Percentiles rank a stretch among this genome's conserved stretches.
These are phyloP conservation scores for Pocillopora damicornis DNA, from an alignment of 64 coral and sea anemone species.

Conservation along the genomic window DNA sequence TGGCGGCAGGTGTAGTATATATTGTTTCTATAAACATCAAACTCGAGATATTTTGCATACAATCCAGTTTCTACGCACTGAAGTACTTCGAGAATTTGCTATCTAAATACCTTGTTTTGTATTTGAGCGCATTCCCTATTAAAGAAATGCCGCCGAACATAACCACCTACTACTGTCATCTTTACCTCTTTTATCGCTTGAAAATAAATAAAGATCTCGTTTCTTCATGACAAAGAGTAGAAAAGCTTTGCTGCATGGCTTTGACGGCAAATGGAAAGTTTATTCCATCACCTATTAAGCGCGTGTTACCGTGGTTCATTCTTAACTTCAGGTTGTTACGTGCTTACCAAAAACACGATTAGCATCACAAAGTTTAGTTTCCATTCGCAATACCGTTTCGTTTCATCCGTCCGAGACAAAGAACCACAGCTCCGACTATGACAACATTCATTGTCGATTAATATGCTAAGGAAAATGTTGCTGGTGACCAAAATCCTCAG, in stretches of 20 bases:
- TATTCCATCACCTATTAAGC: background rate
- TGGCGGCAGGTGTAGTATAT: conserved; percentile 17
- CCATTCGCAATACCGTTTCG: background rate
- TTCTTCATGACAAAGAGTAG: background rate
- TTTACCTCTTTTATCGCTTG: background rate
- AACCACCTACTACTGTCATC: background rate
- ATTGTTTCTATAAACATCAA: conserved; percentile 37
- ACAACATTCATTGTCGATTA: background rate
- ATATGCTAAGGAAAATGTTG: conserved; percentile 2
- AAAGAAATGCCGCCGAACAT: background rate
- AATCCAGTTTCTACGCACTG: conserved; percentile 2
- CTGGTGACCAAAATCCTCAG: background rate
- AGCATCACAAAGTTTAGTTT: background rate
- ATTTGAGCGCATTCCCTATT: background rate
- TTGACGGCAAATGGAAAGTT: conserved; percentile 1
- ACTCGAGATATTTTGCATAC: conserved; percentile 48
- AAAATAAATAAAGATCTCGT: background rate
- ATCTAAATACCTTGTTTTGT: conserved; percentile 2
- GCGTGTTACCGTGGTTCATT: background rate
- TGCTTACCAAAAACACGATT: background rate
- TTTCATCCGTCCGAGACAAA: background rate
- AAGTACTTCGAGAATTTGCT: background rate
- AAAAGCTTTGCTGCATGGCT: background rate
- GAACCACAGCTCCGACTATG: background rate
- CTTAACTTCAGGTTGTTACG: background rate